Base-by-base conservation (phyloP, 2,113 vertebrate species). In the Cricetomys ansorgei region DNA sequence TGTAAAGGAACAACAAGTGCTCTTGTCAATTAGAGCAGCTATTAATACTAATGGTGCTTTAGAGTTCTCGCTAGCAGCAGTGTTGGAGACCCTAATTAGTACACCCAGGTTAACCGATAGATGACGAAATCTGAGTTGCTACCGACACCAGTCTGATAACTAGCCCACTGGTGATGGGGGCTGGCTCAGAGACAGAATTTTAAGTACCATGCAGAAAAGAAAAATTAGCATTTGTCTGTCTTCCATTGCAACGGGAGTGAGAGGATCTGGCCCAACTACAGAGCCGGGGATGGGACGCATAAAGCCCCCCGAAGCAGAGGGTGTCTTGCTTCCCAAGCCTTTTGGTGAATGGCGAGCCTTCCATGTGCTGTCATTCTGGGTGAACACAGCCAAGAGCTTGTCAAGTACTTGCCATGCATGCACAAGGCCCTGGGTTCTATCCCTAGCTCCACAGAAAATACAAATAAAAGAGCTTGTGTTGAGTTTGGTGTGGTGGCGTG, bases 211-310 rank as follows among this genome's bases (percentile, higher is more conserved):
- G 13, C 1, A 91, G 79, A 93, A 98, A 97, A 96, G 69, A 92
- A 95, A 97, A 96, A 97, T 89, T 91, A 96, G n/a, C 80, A 96
- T 98, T 97, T 80, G 90, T 89, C 48, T 96, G 57, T 94, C 95
- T 97, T 70, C 85, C 3, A 0, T 93, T 97, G 94, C 77, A 95
- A 0, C 0, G 0, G 37, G 75, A 5, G 23, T 50, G 40, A 53
- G 40, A 53, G 57, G 73, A 53, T 31, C 27, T 10, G 9, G 31
- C 91, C 75, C 3, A 9, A 94, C 77, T 23, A 45, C 57, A 89
- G 19, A 96, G 45, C 85, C 55, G 29, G 45, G 62, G 80, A 7
- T n/a, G 2, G 94, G 45, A 94, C 31, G 92, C 85, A 94, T 89
- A 72, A 95, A 97, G 53, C 27, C 95, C 15, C 15, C 57, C 13